These are phyloP conservation scores for Saxicola maurus DNA, from an alignment of 2,797 vertebrate genomes.

Conservation along the genomic window DNA sequence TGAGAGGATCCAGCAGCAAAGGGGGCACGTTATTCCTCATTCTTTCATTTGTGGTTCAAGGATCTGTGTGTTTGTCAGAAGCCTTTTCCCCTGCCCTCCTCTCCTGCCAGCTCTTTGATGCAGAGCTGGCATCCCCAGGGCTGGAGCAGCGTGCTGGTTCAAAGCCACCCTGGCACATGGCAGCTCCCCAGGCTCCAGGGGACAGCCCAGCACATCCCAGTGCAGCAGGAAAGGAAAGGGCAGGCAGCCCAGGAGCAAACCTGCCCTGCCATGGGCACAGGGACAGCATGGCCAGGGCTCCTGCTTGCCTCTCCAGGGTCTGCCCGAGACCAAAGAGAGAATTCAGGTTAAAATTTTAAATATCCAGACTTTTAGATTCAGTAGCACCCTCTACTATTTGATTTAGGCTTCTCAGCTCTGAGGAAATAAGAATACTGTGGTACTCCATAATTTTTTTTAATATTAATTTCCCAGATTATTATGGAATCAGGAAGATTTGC, in stretches of 20 bases:
- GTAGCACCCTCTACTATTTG: background rate
- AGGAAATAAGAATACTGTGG: background rate
- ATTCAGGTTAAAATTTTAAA: background rate
- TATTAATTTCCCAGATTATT: slow-evolving; percentile 9
- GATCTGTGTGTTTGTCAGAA: background rate
- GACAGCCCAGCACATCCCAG: background rate
- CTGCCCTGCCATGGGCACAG: fast-evolving
- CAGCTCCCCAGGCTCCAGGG: fast-evolving
- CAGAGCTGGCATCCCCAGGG: background rate
- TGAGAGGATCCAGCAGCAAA: background rate
- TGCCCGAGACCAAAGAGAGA: background rate
- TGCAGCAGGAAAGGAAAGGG: fast-evolving
- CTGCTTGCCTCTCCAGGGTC: fast-evolving
- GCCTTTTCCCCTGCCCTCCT: background rate
- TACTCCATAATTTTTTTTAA: background rate
- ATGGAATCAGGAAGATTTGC: background rate
- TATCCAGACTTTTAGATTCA: background rate
- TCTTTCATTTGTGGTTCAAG: background rate
- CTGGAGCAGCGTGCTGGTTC: fast-evolving
- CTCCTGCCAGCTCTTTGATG: background rate
- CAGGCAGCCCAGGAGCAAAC: background rate
- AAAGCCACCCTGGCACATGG: background rate
- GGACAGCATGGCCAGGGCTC: background rate
- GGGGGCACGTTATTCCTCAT: background rate
- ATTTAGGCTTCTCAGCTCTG: background rate